Evolutionary conservation across 2,888 invertebrate species (phyloP).

Genomic region (Acanthosepion lycidas): DNA sequence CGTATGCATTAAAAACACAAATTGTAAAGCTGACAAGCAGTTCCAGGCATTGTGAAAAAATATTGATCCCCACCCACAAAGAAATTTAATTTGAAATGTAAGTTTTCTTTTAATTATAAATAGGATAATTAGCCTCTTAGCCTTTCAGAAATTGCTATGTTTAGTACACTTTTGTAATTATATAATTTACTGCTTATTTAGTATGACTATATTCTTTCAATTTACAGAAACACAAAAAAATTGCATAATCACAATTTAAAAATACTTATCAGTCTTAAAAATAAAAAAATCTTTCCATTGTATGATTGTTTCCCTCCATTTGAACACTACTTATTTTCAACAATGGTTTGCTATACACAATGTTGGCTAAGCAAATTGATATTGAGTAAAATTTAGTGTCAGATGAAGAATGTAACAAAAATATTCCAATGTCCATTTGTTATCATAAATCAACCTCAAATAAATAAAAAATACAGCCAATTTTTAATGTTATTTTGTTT

Average conservation of each 20-base stretch:
- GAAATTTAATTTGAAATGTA: neutral
- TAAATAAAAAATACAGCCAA: neutral
- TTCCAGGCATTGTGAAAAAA: neutral
- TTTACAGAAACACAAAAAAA: neutral
- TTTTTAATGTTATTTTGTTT: neutral
- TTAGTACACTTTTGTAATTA: neutral
- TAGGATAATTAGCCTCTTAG: neutral
- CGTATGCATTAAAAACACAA: neutral
- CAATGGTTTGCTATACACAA: neutral
- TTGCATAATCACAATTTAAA: neutral
- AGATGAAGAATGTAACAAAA: neutral
- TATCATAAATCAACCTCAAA: neutral
- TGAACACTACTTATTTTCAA: neutral
- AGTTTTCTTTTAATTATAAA: neutral
- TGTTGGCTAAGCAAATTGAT: neutral
- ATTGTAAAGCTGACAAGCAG: neutral
- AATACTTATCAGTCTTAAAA: neutral
- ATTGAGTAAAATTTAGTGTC: neutral
- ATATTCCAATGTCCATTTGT: neutral
- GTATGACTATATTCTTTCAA: neutral
- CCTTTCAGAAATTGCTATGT: neutral
- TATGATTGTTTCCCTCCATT: neutral
- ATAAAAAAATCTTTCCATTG: neutral
- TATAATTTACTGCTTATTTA: neutral
- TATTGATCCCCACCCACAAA: neutral